Base-by-base conservation (phyloP, 1,140 invertebrate species). In the Zelostemma sp. region DNA sequence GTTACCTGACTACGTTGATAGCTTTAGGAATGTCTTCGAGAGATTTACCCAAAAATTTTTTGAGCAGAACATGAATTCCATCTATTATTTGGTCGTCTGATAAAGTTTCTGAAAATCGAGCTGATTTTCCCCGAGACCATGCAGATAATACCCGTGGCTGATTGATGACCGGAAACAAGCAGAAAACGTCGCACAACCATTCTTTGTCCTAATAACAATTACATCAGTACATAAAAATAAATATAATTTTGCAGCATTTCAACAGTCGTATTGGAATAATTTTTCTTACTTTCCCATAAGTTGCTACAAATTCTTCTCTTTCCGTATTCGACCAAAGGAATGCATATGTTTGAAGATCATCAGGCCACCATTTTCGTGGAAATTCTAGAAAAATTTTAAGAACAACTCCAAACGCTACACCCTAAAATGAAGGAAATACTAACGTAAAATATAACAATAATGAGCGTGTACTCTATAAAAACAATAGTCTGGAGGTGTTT, bases 321-420 rank as follows among this genome's bases (percentile, higher is more conserved):
- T 89, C 86, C 21, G 86, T 62, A 43, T 86, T 74, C 0, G 74
- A 77, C 89, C 89, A 91, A 2, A 90, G 68, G 16, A 89, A 84
- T 38, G 70, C 73, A 87, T 88, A 41, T 80, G 86, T 88, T 91
- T 91, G n/a, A n/a, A n/a, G n/a, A n/a, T n/a, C n/a, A n/a, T n/a
- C n/a, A n/a, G n/a, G n/a, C n/a, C n/a, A n/a, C 87, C 92, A 93
- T 16, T 84, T 84, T 38, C 85, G 76, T 0, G 87, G 74, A 68
- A 91, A 93, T 75, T 91, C 88, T 14, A 93, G 72, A 68, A 91
- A 94, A 48, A 96, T 89, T 79, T 92, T 92, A n/a, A n/a, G 85
- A 1, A 89, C 87, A 28, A 86, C 87, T 25, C 90, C n/a, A n/a
- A n/a, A n/a, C n/a, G n/a, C n/a, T n/a, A n/a, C n/a, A n/a, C n/a